Conservation (phyloP, 2,888 invertebrate species). For the Argyra leucocephala region DNA sequence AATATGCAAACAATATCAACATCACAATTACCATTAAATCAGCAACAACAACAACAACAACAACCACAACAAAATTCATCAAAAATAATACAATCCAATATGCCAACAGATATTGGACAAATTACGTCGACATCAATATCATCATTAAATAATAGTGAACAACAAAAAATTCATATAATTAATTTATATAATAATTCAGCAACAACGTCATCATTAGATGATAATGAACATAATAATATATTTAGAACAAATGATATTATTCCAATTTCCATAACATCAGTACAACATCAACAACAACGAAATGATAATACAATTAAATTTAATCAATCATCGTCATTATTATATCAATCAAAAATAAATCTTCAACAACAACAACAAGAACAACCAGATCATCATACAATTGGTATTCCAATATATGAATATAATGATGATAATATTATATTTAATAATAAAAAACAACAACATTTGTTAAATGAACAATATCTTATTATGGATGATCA, state of each 20-base stretch:
- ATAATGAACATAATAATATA: background rate
- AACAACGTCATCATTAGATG: too few relatives aligned
- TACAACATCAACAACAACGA: constrained; percentile 10
- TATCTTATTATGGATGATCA: background rate
- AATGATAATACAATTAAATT: background rate
- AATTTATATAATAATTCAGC: too few relatives aligned
- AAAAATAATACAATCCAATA: constrained; percentile 32
- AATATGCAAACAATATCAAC: constrained; percentile 34
- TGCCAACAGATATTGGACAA: constrained; percentile 37
- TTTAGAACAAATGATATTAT: background rate
- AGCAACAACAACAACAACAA: background rate
- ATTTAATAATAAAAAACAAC: constrained; percentile 21
- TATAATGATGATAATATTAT: constrained; percentile 26
- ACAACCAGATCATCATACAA: constrained; percentile 40
- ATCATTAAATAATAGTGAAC: background rate
- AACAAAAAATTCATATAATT: too few relatives aligned
- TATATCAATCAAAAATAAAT: constrained; percentile 12
- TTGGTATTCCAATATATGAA: constrained; percentile 44
- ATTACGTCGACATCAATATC: constrained; percentile 34
- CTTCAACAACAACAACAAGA: constrained; percentile 23
- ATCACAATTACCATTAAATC: background rate
- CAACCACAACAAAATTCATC: background rate
- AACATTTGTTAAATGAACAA: constrained; percentile 16
- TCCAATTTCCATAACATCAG: constrained; percentile 15
- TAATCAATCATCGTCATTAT: constrained; percentile 9